Evolutionary conservation across 2,888 invertebrate genomes (phyloP).

Genomic region (Papilio gigon): DNA sequence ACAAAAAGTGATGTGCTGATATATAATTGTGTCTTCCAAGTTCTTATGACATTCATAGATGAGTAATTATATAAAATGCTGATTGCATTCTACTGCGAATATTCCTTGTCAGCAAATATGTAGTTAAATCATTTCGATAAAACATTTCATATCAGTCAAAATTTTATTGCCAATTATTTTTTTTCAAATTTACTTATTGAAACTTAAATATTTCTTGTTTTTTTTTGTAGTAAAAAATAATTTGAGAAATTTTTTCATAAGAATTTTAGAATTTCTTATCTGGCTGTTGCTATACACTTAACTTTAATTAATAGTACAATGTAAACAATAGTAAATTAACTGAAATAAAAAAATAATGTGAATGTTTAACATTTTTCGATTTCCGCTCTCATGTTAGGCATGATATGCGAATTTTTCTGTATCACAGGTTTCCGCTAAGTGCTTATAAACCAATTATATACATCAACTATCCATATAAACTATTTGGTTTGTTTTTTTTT

Average conservation of each 20-base stretch:
- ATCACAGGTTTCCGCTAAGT: neutral
- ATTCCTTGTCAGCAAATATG: neutral
- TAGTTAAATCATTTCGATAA: neutral
- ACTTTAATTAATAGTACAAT: neutral
- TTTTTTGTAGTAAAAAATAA: too few species aligned
- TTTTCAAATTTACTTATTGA: neutral
- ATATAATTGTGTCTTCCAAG: neutral
- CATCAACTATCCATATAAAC: too few species aligned
- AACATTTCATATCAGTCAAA: neutral
- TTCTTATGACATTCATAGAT: slow-evolving; percentile 25
- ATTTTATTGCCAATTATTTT: neutral
- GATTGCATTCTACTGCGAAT: slow-evolving; percentile 18
- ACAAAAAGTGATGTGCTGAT: neutral
- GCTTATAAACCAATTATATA: neutral
- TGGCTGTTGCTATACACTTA: neutral
- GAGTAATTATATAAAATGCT: slow-evolving; percentile 23
- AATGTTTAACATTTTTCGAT: neutral
- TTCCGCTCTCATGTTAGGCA: neutral
- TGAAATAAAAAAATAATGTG: too few species aligned
- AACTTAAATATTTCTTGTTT: neutral
- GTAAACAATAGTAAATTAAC: too few species aligned
- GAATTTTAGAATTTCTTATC: too few species aligned
- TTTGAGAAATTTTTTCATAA: too few species aligned
- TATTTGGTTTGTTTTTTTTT: neutral
- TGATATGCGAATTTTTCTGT: neutral